Percentiles rank a stretch among this genome's conserved stretches.
These are phyloP conservation scores for Synergus umbraculus DNA, from an alignment of 2,888 invertebrate genomes.

Conservation along the genomic window DNA sequence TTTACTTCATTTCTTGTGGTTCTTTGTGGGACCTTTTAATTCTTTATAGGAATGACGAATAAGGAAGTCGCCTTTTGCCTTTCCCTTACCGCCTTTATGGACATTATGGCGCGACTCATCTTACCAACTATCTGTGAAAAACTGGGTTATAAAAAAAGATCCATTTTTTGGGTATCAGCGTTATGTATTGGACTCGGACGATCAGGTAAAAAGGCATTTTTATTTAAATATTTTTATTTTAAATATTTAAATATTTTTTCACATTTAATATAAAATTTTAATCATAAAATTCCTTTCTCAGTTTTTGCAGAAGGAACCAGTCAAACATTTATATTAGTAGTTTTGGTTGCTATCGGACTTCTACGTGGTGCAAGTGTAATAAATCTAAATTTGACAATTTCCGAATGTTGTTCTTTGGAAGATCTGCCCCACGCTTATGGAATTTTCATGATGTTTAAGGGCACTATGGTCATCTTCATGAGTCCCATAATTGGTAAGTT, in stretches of 20 bases:
- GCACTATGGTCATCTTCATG: constrained; percentile 83
- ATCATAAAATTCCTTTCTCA: constrained; percentile 72
- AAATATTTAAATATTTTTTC: not conserved
- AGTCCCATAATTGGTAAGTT: constrained; percentile 80
- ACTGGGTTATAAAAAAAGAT: constrained; percentile 83
- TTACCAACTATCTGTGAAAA: constrained; percentile 87
- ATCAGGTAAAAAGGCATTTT: constrained; percentile 82
- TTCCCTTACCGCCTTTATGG: constrained; percentile 86
- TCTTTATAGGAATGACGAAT: constrained; percentile 76
- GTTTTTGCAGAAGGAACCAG: constrained; percentile 87
- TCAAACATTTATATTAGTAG: constrained; percentile 83
- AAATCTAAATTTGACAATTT: constrained; percentile 88
- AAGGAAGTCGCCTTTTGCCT: constrained; percentile 86
- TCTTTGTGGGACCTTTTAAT: constrained; percentile 39
- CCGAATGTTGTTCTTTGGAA: constrained; percentile 85
- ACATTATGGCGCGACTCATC: constrained; percentile 85
- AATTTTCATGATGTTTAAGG: constrained; percentile 87
- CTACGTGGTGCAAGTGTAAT: constrained; percentile 88
- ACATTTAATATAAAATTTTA: no score
- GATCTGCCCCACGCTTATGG: constrained; percentile 88
- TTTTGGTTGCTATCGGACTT: constrained; percentile 88
- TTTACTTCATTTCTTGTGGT: constrained; percentile 35
- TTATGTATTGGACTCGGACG: constrained; percentile 85
- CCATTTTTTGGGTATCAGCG: constrained; percentile 85
- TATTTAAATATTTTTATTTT: constrained; percentile 37